Percentiles rank a stretch among this genome's conserved stretches.
These are phyloP conservation scores for Papilio aristodemus DNA, from an alignment of 1,140 invertebrate species.

Conservation along the genomic window DNA sequence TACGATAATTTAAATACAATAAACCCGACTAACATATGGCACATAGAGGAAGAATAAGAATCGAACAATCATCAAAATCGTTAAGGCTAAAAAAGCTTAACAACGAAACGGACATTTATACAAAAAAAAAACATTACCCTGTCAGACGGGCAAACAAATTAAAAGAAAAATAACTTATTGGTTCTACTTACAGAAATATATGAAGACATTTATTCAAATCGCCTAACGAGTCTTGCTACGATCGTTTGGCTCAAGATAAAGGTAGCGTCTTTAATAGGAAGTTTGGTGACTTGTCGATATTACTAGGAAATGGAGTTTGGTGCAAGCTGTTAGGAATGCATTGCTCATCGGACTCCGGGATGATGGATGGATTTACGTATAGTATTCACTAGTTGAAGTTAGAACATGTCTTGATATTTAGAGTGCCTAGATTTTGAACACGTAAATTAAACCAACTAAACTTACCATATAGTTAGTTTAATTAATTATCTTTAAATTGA, in stretches of 20 bases:
- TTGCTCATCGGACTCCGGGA: not conserved
- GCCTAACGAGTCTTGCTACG: not conserved
- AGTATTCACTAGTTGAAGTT: not conserved
- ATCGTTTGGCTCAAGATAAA: not conserved
- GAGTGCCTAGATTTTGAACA: not conserved
- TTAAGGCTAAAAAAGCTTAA: too few species aligned
- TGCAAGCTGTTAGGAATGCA: conserved; percentile 8
- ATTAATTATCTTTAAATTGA: too few species aligned
- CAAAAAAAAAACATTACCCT: too few species aligned
- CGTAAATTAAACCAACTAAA: too few species aligned
- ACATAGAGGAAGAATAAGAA: too few species aligned
- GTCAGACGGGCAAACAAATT: too few species aligned
- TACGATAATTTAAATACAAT: too few species aligned
- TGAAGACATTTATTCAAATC: not conserved
- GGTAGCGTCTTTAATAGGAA: conserved; percentile 2
- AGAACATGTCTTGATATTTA: not conserved
- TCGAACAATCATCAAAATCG: too few species aligned
- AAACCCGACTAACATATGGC: too few species aligned
- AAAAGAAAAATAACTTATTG: too few species aligned
- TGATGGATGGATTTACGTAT: conserved; percentile 7
- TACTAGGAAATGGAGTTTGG: conserved; percentile 26
- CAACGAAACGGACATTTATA: too few species aligned
- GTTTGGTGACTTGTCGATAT: conserved; percentile 25
- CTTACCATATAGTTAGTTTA: too few species aligned
- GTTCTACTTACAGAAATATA: not conserved